A percentile compares a stretch with the other conserved stretches of the same genome.
Conservation (phyloP, 2,797 vertebrate species). For the Thripadectes ignobilis region DNA sequence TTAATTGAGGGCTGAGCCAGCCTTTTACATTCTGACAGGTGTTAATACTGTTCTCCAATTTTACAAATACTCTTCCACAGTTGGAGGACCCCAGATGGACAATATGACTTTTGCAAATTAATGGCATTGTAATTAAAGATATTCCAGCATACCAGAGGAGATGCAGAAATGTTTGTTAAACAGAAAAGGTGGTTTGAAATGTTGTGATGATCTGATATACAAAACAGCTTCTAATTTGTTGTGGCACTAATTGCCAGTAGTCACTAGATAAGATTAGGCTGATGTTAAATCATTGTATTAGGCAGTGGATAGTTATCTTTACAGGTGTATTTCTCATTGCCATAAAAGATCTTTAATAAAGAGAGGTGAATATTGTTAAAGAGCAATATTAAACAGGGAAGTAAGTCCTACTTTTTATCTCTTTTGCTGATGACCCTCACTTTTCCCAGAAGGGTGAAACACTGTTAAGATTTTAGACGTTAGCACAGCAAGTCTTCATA, state of each 20-base stretch:
- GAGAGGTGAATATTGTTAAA: not conserved
- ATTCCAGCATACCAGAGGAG: not conserved
- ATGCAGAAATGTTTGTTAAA: constrained; percentile 15
- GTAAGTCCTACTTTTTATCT: not conserved
- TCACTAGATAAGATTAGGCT: not conserved
- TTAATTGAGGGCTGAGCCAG: constrained; percentile 40
- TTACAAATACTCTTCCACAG: not conserved
- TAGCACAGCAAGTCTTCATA: not conserved
- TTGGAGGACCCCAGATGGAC: constrained; percentile 25
- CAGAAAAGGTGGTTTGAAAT: constrained; percentile 36
- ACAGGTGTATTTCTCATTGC: not conserved
- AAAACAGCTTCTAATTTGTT: constrained; percentile 39
- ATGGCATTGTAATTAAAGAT: constrained; percentile 20
- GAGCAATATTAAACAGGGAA: not conserved
- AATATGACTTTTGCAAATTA: constrained; percentile 13
- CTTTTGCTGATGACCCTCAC: not conserved
- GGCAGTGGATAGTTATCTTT: not conserved
- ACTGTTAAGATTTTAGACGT: not conserved
- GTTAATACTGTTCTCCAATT: constrained; percentile 14
- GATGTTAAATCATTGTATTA: not conserved
- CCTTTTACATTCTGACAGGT: constrained; percentile 39
- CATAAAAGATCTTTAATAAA: not conserved
- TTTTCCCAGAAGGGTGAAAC: not conserved
- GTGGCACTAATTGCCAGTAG: constrained; percentile 16
- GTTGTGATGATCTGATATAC: not conserved